A percentile compares a stretch with the other conserved stretches of the same genome.
Evolutionary conservation across 2,113 vertebrate species (phyloP).

Genomic region (Rhea pennata): DNA sequence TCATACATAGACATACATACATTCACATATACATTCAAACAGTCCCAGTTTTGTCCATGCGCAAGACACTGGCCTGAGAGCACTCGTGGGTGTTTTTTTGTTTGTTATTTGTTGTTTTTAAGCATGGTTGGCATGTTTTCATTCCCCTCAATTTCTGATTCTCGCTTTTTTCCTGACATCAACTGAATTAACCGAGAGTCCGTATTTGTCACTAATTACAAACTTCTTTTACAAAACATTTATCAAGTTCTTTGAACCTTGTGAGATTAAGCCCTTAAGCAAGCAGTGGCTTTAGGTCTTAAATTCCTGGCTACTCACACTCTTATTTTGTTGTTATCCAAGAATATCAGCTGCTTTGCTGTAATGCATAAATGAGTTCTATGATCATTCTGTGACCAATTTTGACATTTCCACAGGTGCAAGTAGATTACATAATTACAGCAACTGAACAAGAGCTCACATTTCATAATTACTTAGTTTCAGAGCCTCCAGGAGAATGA

Average conservation of each 20-base stretch:
- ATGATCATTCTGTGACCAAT: neutral
- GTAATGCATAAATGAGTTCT: neutral
- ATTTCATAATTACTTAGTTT: neutral
- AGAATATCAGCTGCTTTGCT: neutral
- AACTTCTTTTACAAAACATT: neutral
- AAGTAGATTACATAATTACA: neutral
- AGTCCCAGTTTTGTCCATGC: neutral
- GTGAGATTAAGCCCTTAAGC: neutral
- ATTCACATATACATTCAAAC: neutral
- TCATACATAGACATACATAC: neutral
- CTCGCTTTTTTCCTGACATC: neutral
- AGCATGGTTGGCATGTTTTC: neutral
- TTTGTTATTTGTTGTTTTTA: neutral
- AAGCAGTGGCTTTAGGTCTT: neutral
- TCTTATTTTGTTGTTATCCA: neutral
- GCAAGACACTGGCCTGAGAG: neutral
- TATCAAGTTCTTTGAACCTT: neutral
- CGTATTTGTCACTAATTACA: neutral
- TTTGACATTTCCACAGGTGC: neutral
- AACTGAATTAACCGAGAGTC: neutral
- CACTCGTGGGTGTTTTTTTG: neutral
- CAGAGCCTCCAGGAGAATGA: slow-evolving; percentile 5
- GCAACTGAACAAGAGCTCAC: neutral
- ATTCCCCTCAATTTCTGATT: neutral
- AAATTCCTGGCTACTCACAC: neutral